phyloP scores from a whole-genome alignment of 2,888 invertebrate genomes.

The Acrobasis consociella region DNA sequence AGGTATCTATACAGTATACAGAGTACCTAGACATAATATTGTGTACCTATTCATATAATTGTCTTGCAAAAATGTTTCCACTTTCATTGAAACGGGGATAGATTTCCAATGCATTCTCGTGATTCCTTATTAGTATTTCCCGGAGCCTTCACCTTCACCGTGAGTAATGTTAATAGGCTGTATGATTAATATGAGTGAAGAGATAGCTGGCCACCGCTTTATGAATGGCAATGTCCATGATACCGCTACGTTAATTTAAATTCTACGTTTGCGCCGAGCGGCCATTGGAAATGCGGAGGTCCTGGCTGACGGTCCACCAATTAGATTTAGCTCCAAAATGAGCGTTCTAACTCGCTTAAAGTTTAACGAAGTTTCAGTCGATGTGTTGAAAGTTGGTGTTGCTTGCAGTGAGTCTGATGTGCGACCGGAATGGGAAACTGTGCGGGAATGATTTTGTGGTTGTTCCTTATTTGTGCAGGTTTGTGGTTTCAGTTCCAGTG shows the following conservation, averaged over 20 bases:
- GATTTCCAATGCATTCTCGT: constrained; percentile 28
- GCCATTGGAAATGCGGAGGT: constrained; percentile 78
- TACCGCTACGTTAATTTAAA: constrained; percentile 79
- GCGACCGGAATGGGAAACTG: constrained; percentile 52
- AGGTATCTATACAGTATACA: too few species aligned
- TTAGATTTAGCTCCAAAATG: constrained; percentile 74
- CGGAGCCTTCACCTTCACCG: constrained; percentile 32
- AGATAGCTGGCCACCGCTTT: constrained; percentile 50
- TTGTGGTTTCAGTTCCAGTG: constrained; percentile 32
- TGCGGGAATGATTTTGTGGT: constrained; percentile 69
- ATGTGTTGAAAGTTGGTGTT: constrained; percentile 64
- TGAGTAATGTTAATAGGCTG: constrained; percentile 41
- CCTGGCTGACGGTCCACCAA: constrained; percentile 65
- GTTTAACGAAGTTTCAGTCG: constrained; percentile 61
- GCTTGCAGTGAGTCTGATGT: constrained; percentile 54
- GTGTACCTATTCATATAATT: neutral
- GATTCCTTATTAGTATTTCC: constrained; percentile 38
- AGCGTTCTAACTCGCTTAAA: constrained; percentile 66
- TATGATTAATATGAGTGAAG: constrained; percentile 64
- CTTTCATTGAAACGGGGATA: constrained; percentile 27
- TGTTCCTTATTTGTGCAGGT: constrained; percentile 67
- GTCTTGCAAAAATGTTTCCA: constrained; percentile 26
- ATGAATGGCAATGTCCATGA: constrained; percentile 69
- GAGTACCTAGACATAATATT: neutral
- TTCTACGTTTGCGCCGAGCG: constrained; percentile 65